Percentiles rank a stretch among this genome's conserved stretches.
phyloP scores from a whole-genome alignment of 1,140 invertebrate genomes.

The Harlomillsia oculata region DNA sequence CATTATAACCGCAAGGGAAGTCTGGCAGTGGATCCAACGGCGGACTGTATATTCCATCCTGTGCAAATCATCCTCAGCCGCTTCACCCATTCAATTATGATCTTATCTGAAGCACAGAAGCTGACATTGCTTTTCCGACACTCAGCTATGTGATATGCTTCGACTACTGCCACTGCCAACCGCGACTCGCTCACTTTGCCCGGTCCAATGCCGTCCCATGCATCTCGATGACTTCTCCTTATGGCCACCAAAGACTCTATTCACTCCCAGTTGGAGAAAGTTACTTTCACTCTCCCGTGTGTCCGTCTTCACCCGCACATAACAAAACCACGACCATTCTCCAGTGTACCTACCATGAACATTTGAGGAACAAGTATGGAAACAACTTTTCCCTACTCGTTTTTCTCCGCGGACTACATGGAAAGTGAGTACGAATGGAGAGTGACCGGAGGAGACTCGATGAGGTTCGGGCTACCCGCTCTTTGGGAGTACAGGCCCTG shows the following conservation, averaged over 20 bases:
- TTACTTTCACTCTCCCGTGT: constrained; percentile 9
- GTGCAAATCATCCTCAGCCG: constrained; percentile 32
- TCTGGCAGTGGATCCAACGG: constrained; percentile 8
- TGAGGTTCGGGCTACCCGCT: too few relatives aligned
- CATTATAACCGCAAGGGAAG: constrained; percentile 32
- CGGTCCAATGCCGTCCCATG: neutral
- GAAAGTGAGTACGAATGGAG: neutral
- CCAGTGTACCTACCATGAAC: too few relatives aligned
- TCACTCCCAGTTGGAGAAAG: too few relatives aligned
- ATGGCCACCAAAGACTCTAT: too few relatives aligned
- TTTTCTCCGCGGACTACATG: neutral
- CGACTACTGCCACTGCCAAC: neutral
- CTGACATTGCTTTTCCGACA: constrained; percentile 33
- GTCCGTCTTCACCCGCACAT: too few relatives aligned
- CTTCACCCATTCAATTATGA: constrained; percentile 33
- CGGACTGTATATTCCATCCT: constrained; percentile 23
- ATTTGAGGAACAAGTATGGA: too few relatives aligned
- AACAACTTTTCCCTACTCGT: too few relatives aligned
- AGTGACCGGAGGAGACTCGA: neutral
- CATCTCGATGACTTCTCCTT: too few relatives aligned
- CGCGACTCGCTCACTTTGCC: neutral
- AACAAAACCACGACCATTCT: too few relatives aligned
- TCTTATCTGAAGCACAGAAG: constrained; percentile 27
- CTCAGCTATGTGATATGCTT: constrained; percentile 16
- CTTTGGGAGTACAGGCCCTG: too few relatives aligned